Percentiles rank a stretch among this genome's conserved stretches.
Conservation (phyloP, 2,888 invertebrate species). For the Andrena flavipes region DNA sequence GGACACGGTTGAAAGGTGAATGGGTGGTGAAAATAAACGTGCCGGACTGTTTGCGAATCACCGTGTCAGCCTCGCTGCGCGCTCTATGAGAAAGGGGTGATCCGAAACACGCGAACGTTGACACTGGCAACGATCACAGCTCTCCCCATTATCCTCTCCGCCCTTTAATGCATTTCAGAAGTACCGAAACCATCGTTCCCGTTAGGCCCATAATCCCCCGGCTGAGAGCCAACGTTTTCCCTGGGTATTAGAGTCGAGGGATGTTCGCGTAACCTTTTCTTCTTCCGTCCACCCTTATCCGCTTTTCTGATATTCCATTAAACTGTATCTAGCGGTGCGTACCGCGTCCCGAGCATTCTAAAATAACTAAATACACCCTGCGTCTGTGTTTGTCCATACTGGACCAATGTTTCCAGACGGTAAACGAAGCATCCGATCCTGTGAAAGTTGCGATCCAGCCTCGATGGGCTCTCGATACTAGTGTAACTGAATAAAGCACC, state of each 20-base stretch:
- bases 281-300: background rate
- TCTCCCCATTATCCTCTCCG: conserved; percentile 22
- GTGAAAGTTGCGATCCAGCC: background rate
- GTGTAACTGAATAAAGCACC: conserved; percentile 3
- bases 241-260: background rate
- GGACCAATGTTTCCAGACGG: conserved; percentile 2
- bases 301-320: background rate
- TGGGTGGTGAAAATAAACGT: conserved; percentile 7
- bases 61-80: conserved; percentile 29
- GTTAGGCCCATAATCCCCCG: background rate
- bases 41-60: conserved; percentile 50
- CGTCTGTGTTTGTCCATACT: background rate
- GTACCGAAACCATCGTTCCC: background rate
- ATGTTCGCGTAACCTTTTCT: background rate
- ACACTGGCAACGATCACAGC: conserved; percentile 1
- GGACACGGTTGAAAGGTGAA: conserved; percentile 43
- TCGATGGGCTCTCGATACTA: background rate
- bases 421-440: background rate
- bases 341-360: background rate
- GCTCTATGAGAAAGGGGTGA: conserved; percentile 1
- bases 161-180: background rate
- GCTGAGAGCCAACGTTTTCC: background rate
- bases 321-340: background rate
- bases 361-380: background rate
- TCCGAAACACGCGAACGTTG: background rate